Evolutionary conservation across 2,797 vertebrate genomes (phyloP), one percentile per base, ranked within the genome.

Genomic region (Typhlichthys subterraneus): DNA sequence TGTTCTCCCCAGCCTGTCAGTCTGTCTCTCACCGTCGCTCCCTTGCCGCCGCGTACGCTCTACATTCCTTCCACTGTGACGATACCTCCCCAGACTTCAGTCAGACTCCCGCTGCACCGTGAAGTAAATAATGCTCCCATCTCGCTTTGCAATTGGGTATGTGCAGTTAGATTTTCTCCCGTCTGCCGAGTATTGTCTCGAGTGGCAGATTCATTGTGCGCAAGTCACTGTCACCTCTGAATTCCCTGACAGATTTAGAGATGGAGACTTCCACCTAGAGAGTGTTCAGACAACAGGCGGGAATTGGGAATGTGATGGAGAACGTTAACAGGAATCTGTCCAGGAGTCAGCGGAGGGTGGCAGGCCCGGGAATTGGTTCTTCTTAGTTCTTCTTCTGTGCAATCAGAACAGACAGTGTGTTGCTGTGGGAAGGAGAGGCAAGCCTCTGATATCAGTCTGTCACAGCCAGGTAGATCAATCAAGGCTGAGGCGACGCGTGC

Each of bases 391-490:
- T 23, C 23, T 23, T 23, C 23, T 3, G 23, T 23, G 23, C 82
- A 82, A 85, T 88, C 81, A 80, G 75, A 65, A 79, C 55, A 54
- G 74, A 77, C 70, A 67, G 57, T 23, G 49, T 63, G 56, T 74
- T 59, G 75, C 70, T 79, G 78, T 74, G 63, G 61, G 71, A 72
- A 60, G 51, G 67, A 68, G 71, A 65, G 72, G 76, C 67, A 46
- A 66, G 70, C 75, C 64, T 84, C 70, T 65, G 45, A 82, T 84
- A 87, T 87, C 86, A 79, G 75, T 59, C 60, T 68, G 76, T 70
- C 75, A 80, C 68, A 51, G 72, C 49, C 6, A 69, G 80, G 69
- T 72, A 70, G 82, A 90, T 92, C 90, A 88, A 86, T 90, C 89
- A 76, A 38, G 1, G 70, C 67, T 3, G 46, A 67, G 76, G 80